Percentiles rank a stretch among this genome's conserved stretches.
These are phyloP conservation scores for Dermolepida albohirtum DNA, from an alignment of 2,888 invertebrate species.

Conservation along the genomic window DNA sequence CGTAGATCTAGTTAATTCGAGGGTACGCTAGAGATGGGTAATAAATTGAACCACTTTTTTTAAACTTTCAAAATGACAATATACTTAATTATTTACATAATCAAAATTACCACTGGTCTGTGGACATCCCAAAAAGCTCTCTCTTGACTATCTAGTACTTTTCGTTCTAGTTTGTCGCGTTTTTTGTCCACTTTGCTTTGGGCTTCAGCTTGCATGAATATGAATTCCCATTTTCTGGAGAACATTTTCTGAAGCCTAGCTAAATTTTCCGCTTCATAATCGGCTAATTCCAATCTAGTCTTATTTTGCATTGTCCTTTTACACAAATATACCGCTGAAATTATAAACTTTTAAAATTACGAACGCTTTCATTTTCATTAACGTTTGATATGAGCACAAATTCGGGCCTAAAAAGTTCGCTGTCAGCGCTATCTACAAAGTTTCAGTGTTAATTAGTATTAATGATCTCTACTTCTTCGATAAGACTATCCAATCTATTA, in stretches of 20 bases:
- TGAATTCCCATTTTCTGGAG: constrained; percentile 99
- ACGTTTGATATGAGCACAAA: too few species aligned
- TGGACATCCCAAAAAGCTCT: constrained; percentile 99
- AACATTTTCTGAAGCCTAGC: constrained; percentile 99
- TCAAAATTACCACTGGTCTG: constrained; percentile 85
- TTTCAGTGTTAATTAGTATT: too few species aligned
- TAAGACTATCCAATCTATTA: too few species aligned
- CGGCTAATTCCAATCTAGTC: constrained; percentile 95
- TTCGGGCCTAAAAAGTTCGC: too few species aligned
- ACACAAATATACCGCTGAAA: constrained; percentile 95
- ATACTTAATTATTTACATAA: neutral
- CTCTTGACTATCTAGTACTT: constrained; percentile 98
- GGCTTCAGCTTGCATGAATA: constrained; percentile 97
- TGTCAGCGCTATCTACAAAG: too few species aligned
- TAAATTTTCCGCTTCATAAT: constrained; percentile 98
- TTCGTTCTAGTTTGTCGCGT: constrained; percentile 96
- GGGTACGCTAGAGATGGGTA: too few species aligned
- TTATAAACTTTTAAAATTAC: constrained; percentile 1
- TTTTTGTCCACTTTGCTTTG: constrained; percentile 98
- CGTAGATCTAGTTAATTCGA: too few species aligned
- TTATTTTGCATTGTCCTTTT: constrained; percentile 99
- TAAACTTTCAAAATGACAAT: too few species aligned
- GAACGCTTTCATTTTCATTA: too few species aligned
- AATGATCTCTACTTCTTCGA: too few species aligned
- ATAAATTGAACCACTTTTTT: too few species aligned